Percentiles rank a stretch among this genome's conserved stretches.
These are phyloP conservation scores for Bellardia bayeri DNA, from an alignment of 2,888 invertebrate genomes.

Conservation along the genomic window DNA sequence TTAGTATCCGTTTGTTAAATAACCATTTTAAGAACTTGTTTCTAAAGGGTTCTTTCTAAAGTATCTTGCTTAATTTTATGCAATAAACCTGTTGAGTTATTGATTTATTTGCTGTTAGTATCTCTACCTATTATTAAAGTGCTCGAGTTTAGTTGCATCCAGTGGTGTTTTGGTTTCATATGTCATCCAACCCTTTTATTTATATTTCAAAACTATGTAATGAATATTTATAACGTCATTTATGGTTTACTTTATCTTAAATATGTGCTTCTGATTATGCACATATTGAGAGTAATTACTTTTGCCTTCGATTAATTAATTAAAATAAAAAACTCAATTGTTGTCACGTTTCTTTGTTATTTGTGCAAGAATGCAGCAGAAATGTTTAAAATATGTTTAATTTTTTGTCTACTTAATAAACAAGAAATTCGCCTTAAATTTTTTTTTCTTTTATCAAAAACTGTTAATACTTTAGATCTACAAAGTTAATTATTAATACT, in stretches of 20 bases:
- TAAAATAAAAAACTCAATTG: slow-evolving; percentile 39
- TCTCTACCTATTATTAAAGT: background rate
- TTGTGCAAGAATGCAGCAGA: background rate
- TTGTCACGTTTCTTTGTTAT: slow-evolving; percentile 44
- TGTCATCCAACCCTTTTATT: slow-evolving; percentile 57
- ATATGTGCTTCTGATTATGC: slow-evolving; percentile 57
- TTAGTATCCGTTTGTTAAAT: slow-evolving; percentile 36
- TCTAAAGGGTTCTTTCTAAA: slow-evolving; percentile 36
- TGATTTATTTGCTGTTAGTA: slow-evolving; percentile 1
- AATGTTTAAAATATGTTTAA: background rate
- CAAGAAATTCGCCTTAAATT: too few species aligned
- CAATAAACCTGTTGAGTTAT: slow-evolving; percentile 59
- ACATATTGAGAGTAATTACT: slow-evolving; percentile 27
- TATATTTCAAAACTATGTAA: slow-evolving; percentile 16
- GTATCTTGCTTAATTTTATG: slow-evolving; percentile 36
- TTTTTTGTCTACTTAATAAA: too few species aligned
- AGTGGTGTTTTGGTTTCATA: slow-evolving; percentile 10
- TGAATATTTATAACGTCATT: slow-evolving; percentile 50
- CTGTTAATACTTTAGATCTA: too few species aligned
- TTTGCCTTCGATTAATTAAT: slow-evolving; percentile 29
- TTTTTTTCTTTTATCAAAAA: too few species aligned
- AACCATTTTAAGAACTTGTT: background rate
- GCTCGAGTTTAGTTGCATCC: slow-evolving; percentile 48
- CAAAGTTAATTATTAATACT: too few species aligned
- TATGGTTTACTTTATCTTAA: slow-evolving; percentile 35